Conservation (phyloP, 2,797 vertebrate genomes). For the Aldrovandia affinis region DNA sequence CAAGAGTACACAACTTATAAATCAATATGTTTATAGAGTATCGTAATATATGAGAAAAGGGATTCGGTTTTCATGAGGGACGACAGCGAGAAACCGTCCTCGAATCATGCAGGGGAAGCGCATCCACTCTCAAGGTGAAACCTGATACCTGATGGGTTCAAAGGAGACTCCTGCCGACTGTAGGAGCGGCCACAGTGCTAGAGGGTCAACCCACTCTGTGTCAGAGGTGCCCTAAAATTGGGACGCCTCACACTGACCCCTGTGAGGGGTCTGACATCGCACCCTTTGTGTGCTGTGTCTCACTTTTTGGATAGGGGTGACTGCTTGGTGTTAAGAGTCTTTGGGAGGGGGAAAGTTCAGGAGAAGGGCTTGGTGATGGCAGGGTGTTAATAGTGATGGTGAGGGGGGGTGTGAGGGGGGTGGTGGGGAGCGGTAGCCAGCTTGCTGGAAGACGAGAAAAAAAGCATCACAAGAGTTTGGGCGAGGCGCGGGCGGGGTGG, state of each 20-base stretch:
- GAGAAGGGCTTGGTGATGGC: not conserved
- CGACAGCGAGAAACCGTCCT: not conserved
- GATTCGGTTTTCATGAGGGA: not conserved
- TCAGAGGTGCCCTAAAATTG: not conserved
- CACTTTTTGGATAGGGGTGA: not conserved
- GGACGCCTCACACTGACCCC: not conserved
- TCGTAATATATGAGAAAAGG: not conserved
- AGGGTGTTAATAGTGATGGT: not conserved
- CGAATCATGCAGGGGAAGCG: too few species aligned
- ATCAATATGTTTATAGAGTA: not conserved
- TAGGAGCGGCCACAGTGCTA: not conserved
- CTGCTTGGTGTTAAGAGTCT: not conserved
- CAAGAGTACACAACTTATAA: not conserved
- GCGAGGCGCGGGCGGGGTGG: constrained; percentile 48
- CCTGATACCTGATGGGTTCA: not conserved
- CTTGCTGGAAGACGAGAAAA: constrained; percentile 26
- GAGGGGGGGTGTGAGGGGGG: too few species aligned
- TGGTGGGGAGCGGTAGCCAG: constrained; percentile 15
- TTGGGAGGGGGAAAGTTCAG: not conserved
- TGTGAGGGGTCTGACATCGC: not conserved
- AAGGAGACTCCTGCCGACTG: not conserved
- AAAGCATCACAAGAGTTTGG: constrained; percentile 40
- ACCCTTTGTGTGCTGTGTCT: not conserved
- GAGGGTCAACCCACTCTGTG: not conserved
- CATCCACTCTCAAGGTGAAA: too few species aligned